These are phyloP conservation scores for Pachypanchax playfairii DNA, from an alignment of 2,113 vertebrate genomes.

Conservation along the genomic window DNA sequence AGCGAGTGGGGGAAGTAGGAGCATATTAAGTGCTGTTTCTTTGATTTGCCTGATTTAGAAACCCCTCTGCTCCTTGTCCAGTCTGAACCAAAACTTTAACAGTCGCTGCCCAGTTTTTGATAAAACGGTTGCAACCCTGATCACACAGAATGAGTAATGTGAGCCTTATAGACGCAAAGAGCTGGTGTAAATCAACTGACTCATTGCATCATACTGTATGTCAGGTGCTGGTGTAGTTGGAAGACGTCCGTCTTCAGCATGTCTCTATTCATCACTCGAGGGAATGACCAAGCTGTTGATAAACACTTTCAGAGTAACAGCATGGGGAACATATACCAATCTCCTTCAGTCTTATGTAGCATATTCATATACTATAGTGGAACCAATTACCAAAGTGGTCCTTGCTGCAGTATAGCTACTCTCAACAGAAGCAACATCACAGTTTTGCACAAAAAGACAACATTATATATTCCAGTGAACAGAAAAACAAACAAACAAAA, in stretches of 20 bases:
- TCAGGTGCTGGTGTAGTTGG: slow-evolving; percentile 43
- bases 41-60: slow-evolving; percentile 47
- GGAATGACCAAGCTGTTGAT: slow-evolving; percentile 59
- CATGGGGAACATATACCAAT: slow-evolving; percentile 38
- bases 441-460: neutral
- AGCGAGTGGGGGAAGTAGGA: neutral
- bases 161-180: slow-evolving; percentile 46
- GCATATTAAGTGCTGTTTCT: slow-evolving; percentile 18
- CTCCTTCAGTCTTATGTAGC: slow-evolving; percentile 2
- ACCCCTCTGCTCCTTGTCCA: slow-evolving; percentile 4
- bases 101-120: slow-evolving; percentile 42
- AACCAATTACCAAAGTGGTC: slow-evolving; percentile 20
- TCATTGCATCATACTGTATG: slow-evolving; percentile 61
- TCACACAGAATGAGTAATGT: slow-evolving; percentile 57
- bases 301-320: slow-evolving; percentile 51
- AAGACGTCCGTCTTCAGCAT: slow-evolving; percentile 45
- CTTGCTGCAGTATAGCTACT: slow-evolving; percentile 20
- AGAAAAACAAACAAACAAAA: slow-evolving; percentile 9
- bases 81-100: slow-evolving; percentile 6
- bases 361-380: slow-evolving; percentile 5
- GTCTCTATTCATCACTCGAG: slow-evolving; percentile 61
- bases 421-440: neutral
- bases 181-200: slow-evolving; percentile 53
- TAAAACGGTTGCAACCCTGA: slow-evolving; percentile 44
- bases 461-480: neutral